phyloP scores from a whole-genome alignment of 1,140 invertebrate species.

The Calycopis cecrops region DNA sequence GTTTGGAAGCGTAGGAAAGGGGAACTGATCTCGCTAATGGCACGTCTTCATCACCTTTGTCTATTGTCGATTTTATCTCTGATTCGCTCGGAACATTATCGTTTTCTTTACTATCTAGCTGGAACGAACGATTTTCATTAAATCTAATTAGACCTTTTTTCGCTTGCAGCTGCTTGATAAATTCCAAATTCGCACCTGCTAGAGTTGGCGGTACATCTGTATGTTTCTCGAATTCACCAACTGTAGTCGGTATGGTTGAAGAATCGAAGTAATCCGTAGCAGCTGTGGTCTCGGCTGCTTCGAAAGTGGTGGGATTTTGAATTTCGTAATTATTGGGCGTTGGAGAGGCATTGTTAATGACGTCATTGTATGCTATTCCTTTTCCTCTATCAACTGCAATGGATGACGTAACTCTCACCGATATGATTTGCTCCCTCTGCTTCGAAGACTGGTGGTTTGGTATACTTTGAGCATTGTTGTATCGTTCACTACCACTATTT shows the following conservation, averaged over 20 bases:
- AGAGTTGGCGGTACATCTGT: conserved; percentile 43
- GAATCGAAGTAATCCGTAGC: conserved; percentile 22
- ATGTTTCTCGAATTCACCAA: conserved; percentile 27
- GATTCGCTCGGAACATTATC: conserved; percentile 43
- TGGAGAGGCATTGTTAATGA: neutral
- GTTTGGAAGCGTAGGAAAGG: conserved; percentile 44
- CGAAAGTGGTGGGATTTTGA: conserved; percentile 22
- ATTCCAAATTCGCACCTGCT: conserved; percentile 60
- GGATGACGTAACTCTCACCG: conserved; percentile 71
- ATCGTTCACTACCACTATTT: conserved; percentile 24
- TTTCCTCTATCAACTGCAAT: conserved; percentile 61
- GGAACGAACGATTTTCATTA: conserved; percentile 42
- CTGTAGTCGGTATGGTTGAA: conserved; percentile 26
- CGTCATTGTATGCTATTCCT: conserved; percentile 28
- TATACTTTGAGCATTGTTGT: conserved; percentile 39
- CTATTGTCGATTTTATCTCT: conserved; percentile 38
- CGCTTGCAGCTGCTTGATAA: conserved; percentile 59
- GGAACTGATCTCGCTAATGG: conserved; percentile 47
- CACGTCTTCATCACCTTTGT: conserved; percentile 41
- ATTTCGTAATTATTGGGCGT: conserved; percentile 9
- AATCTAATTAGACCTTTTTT: conserved; percentile 49
- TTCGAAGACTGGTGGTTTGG: conserved; percentile 38
- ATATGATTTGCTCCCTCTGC: conserved; percentile 61
- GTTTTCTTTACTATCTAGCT: conserved; percentile 30
- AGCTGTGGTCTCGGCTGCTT: conserved; percentile 20